These are phyloP conservation scores for Eurytoma californica DNA, from an alignment of 2,888 invertebrate genomes.

Conservation along the genomic window DNA sequence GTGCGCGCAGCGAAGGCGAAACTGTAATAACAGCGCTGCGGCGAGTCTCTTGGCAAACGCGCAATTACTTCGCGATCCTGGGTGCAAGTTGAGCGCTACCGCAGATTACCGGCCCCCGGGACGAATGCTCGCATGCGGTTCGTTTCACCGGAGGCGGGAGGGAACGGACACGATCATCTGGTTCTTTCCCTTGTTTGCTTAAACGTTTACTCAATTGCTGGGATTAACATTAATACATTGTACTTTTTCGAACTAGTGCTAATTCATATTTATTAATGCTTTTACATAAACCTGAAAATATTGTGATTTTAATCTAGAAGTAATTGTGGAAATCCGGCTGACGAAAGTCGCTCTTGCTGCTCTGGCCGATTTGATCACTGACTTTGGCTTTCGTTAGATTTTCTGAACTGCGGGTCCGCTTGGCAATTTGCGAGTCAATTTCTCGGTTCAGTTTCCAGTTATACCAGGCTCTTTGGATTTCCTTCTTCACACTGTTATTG, in stretches of 20 bases:
- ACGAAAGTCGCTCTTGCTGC: background rate
- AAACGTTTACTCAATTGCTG: conserved; percentile 32
- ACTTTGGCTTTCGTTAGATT: conserved; percentile 1
- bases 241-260: background rate
- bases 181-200: conserved; percentile 12
- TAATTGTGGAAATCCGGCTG: background rate
- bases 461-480: conserved; percentile 31
- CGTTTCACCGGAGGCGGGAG: conserved; percentile 10
- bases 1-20: conserved; percentile 62
- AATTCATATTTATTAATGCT: conserved; percentile 2
- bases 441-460: conserved; percentile 36
- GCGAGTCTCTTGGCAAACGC: conserved; percentile 66
- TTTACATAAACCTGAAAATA: background rate
- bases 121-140: conserved; percentile 57
- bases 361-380: background rate
- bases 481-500: conserved; percentile 24
- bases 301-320: conserved; percentile 3
- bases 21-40: conserved; percentile 66
- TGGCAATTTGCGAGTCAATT: conserved; percentile 16
- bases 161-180: conserved; percentile 9
- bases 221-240: conserved; percentile 1
- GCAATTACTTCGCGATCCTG: conserved; percentile 63
- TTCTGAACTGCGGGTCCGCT: conserved; percentile 7
- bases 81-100: conserved; percentile 62
- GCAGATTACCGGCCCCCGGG: conserved; percentile 58